Evolutionary conservation across 2,888 invertebrate species (phyloP), one percentile per base, ranked within the genome.

Genomic region (Melieria crassipennis): DNA sequence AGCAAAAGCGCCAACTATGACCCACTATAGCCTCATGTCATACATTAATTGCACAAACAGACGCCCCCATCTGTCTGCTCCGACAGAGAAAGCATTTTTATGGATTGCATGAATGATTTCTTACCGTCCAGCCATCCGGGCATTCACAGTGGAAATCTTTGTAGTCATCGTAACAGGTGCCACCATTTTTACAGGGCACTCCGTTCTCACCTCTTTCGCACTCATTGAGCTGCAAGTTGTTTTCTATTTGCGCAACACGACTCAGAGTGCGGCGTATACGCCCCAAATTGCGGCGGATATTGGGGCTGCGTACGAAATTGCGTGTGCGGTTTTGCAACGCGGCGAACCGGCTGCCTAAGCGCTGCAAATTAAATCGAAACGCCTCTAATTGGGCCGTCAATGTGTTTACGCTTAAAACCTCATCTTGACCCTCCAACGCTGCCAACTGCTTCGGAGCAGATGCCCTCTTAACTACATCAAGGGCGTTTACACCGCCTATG

Each of bases 171-270:
- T 91, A 88, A 81, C 97, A 97, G 0, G 91, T 92, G 13, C 94
- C 96, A 6, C 95, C 96, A 84, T 97, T 93, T 80, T 89, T 88
- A 82, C 97, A 97, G 3, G 95, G 96, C 79, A 47, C 48, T n/a
- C 9, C 42, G 11, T 9, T 62, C 10, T 5, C 61, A 30, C 50
- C 61, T 7, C 58, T 65, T 5, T 47, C n/a, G 68, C 83, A 86
- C 45, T 82, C 80, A 30, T 83, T 73, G 16, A 65, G 73, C 5
- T 45, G 66, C 9, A 83, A 63, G 13, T 75, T 77, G 0, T 4
- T 47, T 13, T 78, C 74, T 3, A 84, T 67, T 0, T 48, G 68
- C 0, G 10, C n/a, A 6, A 83, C 48, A 0, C 75, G 78, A 3
- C 58, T 70, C 1, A 46, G 50, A 6, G 80, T 58, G 0, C 71